Conservation (phyloP, 37 sponge, comb jelly and placozoan genomes). For the Tethya wilhelma region DNA sequence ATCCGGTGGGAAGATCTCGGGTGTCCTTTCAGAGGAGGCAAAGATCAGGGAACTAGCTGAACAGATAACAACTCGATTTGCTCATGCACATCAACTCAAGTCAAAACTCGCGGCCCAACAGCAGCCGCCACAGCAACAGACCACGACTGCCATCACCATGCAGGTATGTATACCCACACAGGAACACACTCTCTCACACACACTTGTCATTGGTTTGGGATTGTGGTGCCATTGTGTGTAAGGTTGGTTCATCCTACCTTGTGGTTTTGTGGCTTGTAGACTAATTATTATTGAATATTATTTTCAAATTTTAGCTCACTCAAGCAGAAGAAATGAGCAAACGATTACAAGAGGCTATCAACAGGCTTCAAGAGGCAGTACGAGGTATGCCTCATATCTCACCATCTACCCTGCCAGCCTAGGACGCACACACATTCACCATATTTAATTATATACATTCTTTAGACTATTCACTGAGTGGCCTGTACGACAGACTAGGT, state of each 20-base stretch:
- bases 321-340: constrained; percentile 49
- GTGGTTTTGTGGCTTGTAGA: no score
- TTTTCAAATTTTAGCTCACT: background rate
- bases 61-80: constrained; percentile 2
- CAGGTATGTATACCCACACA: constrained; percentile 2
- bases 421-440: background rate
- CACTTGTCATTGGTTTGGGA: no score
- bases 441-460: background rate
- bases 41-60: constrained; percentile 28
- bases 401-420: background rate
- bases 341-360: constrained; percentile 13
- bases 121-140: constrained; percentile 4
- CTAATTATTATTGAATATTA: background rate
- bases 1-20: background rate
- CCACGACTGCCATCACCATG: background rate
- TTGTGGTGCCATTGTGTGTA: no score
- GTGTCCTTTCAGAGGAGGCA: constrained; percentile 17
- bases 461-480: constrained; percentile 40
- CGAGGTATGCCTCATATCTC: constrained; percentile 8
- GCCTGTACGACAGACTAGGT: constrained; percentile 14
- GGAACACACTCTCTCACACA: background rate
- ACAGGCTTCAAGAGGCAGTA: constrained; percentile 21
- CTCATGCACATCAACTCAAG: constrained; percentile 44
- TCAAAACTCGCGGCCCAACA: background rate
- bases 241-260: no score